phyloP scores from a whole-genome alignment of 2,113 vertebrate genomes.

The Microtus oregoni region DNA sequence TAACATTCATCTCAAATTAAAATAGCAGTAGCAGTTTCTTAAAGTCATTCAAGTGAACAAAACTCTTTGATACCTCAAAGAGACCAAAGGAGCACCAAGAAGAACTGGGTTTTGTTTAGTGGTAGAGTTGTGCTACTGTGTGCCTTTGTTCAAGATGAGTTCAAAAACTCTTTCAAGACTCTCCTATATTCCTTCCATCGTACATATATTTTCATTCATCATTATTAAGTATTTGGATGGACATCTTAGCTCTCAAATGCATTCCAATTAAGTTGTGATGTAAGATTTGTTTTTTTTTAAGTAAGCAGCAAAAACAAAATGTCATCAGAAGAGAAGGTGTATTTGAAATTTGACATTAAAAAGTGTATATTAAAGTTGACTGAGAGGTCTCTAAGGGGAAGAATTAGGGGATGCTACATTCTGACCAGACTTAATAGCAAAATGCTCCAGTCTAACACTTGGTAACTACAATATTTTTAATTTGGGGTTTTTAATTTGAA shows the following conservation, averaged over 20 bases:
- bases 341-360: background rate
- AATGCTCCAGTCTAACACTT: background rate
- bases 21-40: background rate
- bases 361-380: background rate
- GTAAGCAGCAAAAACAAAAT: background rate
- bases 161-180: background rate
- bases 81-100: background rate
- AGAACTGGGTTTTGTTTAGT: background rate
- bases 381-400: background rate
- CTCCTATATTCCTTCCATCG: background rate
- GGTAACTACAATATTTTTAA: background rate
- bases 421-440: background rate
- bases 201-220: background rate
- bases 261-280: background rate
- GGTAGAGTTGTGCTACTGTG: background rate
- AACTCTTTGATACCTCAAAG: background rate
- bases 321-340: background rate
- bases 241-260: background rate
- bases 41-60: background rate
- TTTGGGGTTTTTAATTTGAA: background rate
- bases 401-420: background rate
- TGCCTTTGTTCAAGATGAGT: background rate
- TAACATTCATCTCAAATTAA: background rate
- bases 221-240: background rate
- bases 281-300: background rate